Conservation (phyloP, 2,797 vertebrate species). For the Oryzias sinensis region DNA sequence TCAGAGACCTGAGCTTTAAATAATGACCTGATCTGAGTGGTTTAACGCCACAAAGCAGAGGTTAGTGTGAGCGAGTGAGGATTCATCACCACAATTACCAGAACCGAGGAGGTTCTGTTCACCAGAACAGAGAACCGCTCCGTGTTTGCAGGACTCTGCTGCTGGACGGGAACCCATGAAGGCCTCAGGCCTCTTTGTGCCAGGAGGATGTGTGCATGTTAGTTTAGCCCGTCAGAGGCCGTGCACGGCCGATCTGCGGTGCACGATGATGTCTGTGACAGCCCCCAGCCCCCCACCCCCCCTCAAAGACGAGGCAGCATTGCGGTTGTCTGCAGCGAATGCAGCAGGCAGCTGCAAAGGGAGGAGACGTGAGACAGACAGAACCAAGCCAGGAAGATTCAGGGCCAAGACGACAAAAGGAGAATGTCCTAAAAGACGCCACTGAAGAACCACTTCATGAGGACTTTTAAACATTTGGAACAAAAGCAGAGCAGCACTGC, state of each 20-base stretch:
- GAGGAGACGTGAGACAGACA: constrained; percentile 24
- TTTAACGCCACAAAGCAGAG: constrained; percentile 22
- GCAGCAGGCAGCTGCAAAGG: constrained; percentile 31
- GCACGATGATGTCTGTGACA: constrained; percentile 45
- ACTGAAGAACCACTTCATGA: constrained; percentile 51
- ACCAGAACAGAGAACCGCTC: constrained; percentile 40
- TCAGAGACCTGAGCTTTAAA: constrained; percentile 51
- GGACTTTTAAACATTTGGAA: constrained; percentile 60
- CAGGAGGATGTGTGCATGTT: constrained; percentile 54
- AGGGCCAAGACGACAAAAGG: constrained; percentile 1
- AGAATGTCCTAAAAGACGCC: constrained; percentile 6
- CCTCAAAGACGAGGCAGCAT: constrained; percentile 65
- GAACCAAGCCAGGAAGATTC: constrained; percentile 3
- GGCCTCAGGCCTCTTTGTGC: constrained; percentile 37
- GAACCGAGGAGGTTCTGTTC: constrained; percentile 19
- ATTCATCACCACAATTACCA: constrained; percentile 27
- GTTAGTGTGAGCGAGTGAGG: constrained; percentile 33
- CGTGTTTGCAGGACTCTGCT: constrained; percentile 25
- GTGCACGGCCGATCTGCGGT: too few relatives aligned
- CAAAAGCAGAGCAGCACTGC: constrained; percentile 54
- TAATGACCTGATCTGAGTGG: constrained; percentile 54
- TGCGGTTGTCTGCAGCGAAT: constrained; percentile 66
- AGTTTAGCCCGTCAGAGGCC: constrained; percentile 38
- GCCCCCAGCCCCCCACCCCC: constrained; percentile 48
- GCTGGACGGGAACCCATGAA: constrained; percentile 15